phyloP scores from a whole-genome alignment of 2,113 vertebrate genomes.

The Thymallus thymallus region DNA sequence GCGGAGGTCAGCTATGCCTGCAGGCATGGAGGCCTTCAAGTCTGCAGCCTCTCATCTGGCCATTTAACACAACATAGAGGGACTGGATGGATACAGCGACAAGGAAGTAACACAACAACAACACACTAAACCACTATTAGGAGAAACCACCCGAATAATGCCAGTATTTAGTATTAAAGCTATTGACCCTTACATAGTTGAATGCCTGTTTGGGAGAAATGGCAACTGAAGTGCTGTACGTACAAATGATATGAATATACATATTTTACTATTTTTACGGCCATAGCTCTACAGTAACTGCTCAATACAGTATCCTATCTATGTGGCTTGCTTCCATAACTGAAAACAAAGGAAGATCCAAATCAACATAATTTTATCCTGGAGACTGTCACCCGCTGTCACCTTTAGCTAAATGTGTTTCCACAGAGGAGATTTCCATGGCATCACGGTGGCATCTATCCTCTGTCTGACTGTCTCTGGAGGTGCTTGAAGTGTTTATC shows the following conservation, averaged over 20 bases:
- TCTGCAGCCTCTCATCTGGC: neutral
- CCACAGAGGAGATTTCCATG: constrained; percentile 70
- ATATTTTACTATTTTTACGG: too few species aligned
- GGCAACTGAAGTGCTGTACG: too few species aligned
- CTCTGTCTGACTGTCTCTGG: constrained; percentile 61
- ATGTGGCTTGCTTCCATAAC: constrained; percentile 53
- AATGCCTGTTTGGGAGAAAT: too few species aligned
- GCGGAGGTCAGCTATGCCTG: constrained; percentile 64
- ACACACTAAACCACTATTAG: constrained; percentile 31
- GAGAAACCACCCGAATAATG: constrained; percentile 19
- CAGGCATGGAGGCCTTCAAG: constrained; percentile 36
- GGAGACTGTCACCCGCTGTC: constrained; percentile 70
- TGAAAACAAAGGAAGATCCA: constrained; percentile 56
- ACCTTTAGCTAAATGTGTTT: constrained; percentile 65
- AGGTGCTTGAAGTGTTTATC: constrained; percentile 77
- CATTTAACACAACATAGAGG: neutral
- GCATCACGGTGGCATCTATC: constrained; percentile 73
- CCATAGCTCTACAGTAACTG: too few species aligned
- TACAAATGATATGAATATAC: too few species aligned
- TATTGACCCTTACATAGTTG: too few species aligned
- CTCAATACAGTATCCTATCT: too few species aligned
- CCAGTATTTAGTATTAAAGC: neutral
- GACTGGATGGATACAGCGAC: constrained; percentile 39
- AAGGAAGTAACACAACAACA: constrained; percentile 60
- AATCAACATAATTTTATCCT: constrained; percentile 60